Evolutionary conservation across 2,888 invertebrate genomes (phyloP), one percentile per base, ranked within the genome.

Genomic region (Limnephilus auricula): DNA sequence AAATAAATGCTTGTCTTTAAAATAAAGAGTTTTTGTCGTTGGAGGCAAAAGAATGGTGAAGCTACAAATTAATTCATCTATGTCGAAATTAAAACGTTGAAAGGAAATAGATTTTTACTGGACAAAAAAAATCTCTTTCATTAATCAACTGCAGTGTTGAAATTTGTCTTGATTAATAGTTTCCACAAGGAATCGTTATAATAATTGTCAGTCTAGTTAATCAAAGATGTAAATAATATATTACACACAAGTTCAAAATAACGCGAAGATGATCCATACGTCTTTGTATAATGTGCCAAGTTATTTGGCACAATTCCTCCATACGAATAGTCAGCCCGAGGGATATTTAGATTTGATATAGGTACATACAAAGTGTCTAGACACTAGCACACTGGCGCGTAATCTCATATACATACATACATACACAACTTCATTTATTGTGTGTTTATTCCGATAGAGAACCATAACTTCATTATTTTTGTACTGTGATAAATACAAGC

Each of bases 231-330:
- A 45, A 85, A 85, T 85, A 30, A 65, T 65, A n/a, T 34, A 40
- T 85, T 40, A 40, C 40, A 85, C 40, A 85, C 85, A 40, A 82
- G 85, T 85, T 40, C 40, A 15, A 85, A 85, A 85, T 85, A 85
- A 85, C 37, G 45, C 40, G n/a, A 85, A 85, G 85, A 85, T 40
- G 45, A 18, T 40, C 85, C 85, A 85, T 85, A 40, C 9, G 85
- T 85, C 84, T 84, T 90, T 90, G 90, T 84, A 34, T 34, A n/a
- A 32, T 50, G 83, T 84, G 90, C 90, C 90, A 90, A 90, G 90
- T 78, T 83, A 40, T 89, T 83, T 89, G 50, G 50, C 84, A 84
- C 90, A 78, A 65, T 84, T 83, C 90, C 84, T 84, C 30, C 84
- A 78, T 78, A 65, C 65, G 65, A 65, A 65, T 65, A 40, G 90